Conservation (phyloP, 2,113 vertebrate species). For the Aegypius monachus region DNA sequence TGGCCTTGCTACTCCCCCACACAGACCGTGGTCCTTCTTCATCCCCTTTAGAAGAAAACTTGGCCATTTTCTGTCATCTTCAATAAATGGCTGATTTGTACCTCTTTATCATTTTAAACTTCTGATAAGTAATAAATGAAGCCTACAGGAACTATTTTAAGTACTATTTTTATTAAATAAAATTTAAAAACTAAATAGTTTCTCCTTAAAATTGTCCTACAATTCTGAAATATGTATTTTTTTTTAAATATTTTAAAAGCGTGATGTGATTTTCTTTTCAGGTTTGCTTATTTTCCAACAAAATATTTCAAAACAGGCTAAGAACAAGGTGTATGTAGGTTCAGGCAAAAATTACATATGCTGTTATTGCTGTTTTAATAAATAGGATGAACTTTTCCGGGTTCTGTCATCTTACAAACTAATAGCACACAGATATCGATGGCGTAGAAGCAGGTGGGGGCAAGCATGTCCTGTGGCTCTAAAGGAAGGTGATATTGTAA, state of each 20-base stretch:
- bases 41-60: neutral
- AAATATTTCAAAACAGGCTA: neutral
- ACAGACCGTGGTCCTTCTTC: neutral
- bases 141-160: neutral
- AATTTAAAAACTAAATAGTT: neutral
- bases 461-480: constrained; percentile 85
- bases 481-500: constrained; percentile 78
- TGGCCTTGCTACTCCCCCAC: neutral
- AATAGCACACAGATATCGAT: constrained; percentile 81
- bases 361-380: neutral
- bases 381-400: constrained; percentile 83
- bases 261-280: neutral
- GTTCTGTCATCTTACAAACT: constrained; percentile 69
- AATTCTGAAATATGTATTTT: neutral
- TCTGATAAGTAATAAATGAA: neutral
- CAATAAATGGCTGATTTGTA: neutral
- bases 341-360: neutral
- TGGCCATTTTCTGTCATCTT: neutral
- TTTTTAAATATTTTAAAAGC: neutral
- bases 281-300: neutral
- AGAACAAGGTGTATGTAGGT: neutral
- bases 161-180: neutral
- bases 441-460: constrained; percentile 89
- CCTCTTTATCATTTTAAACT: neutral
- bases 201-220: neutral